phyloP scores from a whole-genome alignment of 2,113 vertebrate genomes.

The Climacteris rufus region DNA sequence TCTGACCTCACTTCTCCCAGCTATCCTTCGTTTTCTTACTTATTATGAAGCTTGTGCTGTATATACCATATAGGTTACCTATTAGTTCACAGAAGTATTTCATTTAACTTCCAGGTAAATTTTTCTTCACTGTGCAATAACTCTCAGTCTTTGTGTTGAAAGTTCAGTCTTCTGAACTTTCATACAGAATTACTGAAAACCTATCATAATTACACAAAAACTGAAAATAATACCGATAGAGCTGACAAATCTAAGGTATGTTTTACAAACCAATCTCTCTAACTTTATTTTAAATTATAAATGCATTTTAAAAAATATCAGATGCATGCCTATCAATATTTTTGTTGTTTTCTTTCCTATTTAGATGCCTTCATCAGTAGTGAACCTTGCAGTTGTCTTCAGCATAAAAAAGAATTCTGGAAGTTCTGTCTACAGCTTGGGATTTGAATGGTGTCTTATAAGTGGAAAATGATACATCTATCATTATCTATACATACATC shows the following conservation, averaged over 20 bases:
- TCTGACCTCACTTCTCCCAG: neutral
- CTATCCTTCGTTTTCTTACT: neutral
- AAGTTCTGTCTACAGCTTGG: neutral
- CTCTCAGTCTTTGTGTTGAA: neutral
- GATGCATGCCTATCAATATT: neutral
- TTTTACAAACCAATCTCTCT: fast-evolving
- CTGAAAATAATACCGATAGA: neutral
- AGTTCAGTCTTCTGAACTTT: neutral
- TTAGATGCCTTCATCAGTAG: neutral
- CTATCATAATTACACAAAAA: neutral
- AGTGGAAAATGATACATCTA: neutral
- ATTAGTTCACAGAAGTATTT: neutral
- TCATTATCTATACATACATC: neutral
- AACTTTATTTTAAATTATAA: neutral
- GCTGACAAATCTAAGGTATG: neutral
- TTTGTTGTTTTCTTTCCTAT: neutral
- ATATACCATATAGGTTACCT: neutral
- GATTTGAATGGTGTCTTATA: neutral
- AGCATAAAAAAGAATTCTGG: neutral
- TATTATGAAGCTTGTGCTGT: neutral
- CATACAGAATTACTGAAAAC: neutral
- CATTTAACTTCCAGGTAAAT: neutral
- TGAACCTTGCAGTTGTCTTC: neutral
- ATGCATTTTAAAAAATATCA: neutral
- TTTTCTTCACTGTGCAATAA: neutral